phyloP scores from a whole-genome alignment of 2,797 vertebrate species.

The Ispidina picta region DNA sequence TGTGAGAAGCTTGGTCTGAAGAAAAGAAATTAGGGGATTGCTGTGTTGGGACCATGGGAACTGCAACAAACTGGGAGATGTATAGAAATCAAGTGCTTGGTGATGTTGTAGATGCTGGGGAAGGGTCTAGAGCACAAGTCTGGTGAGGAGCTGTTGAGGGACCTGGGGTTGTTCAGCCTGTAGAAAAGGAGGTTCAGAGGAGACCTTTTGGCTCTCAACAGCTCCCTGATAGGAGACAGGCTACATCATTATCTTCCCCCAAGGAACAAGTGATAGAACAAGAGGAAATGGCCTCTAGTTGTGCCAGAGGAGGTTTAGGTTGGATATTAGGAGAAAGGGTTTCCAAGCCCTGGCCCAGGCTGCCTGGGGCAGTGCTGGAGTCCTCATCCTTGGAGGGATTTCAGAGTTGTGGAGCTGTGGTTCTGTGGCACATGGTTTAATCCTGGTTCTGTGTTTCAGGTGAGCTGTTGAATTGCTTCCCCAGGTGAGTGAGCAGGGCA shows the following conservation, averaged over 20 bases:
- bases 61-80: fast-evolving
- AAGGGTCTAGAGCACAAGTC: background rate
- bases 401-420: background rate
- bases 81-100: background rate
- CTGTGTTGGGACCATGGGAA: background rate
- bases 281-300: background rate
- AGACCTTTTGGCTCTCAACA: background rate
- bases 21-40: background rate
- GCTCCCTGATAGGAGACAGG: background rate
- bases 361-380: background rate
- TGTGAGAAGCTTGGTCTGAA: background rate
- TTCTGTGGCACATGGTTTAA: background rate
- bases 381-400: background rate
- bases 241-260: background rate
- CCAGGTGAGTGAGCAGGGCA: background rate
- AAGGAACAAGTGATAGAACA: background rate
- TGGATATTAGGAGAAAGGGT: background rate
- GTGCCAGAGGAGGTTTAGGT: background rate
- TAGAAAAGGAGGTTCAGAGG: background rate
- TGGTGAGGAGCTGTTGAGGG: background rate
- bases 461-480: background rate
- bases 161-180: background rate
- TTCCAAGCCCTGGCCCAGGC: background rate
- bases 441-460: background rate
- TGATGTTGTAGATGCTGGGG: background rate